phyloP scores from a whole-genome alignment of 2,888 invertebrate species.

The Heterodera filipjevi region DNA sequence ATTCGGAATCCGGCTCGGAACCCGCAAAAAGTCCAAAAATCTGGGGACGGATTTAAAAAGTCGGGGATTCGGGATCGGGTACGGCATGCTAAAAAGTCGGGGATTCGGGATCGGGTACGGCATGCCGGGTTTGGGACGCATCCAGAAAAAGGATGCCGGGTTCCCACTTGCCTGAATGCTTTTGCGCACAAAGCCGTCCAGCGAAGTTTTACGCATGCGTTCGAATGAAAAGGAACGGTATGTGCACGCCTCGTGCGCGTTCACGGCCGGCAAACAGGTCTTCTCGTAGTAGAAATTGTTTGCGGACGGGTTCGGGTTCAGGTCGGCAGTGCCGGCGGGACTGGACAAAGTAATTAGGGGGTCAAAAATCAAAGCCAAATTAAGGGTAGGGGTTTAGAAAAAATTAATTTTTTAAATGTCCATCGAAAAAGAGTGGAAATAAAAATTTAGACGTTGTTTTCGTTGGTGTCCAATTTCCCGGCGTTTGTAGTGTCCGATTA shows the following conservation, averaged over 20 bases:
- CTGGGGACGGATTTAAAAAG: too few relatives aligned
- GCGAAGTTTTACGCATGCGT: slow-evolving; percentile 68
- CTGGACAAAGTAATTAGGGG: slow-evolving; percentile 34
- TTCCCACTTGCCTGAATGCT: slow-evolving; percentile 63
- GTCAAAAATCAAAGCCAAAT: background rate
- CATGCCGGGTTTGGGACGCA: too few relatives aligned
- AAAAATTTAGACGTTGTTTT: too few relatives aligned
- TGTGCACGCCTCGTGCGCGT: slow-evolving; percentile 65
- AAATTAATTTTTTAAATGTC: too few relatives aligned
- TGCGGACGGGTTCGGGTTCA: slow-evolving; percentile 65
- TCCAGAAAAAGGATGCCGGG: background rate
- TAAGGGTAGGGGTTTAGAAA: background rate
- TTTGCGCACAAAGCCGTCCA: slow-evolving; percentile 68
- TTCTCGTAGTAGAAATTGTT: slow-evolving; percentile 67
- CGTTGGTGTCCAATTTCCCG: too few relatives aligned
- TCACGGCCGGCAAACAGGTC: slow-evolving; percentile 65
- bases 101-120: too few relatives aligned
- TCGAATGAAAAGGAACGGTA: slow-evolving; percentile 68
- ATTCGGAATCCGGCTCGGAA: too few relatives aligned
- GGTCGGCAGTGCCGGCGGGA: slow-evolving; percentile 61
- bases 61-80: too few relatives aligned
- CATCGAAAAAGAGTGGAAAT: too few relatives aligned
- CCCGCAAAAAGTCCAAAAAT: too few relatives aligned
- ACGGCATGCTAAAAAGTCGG: too few relatives aligned
- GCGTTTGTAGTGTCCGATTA: too few relatives aligned